Conservation (phyloP, 2,113 vertebrate species). For the Trogon surrucura region DNA sequence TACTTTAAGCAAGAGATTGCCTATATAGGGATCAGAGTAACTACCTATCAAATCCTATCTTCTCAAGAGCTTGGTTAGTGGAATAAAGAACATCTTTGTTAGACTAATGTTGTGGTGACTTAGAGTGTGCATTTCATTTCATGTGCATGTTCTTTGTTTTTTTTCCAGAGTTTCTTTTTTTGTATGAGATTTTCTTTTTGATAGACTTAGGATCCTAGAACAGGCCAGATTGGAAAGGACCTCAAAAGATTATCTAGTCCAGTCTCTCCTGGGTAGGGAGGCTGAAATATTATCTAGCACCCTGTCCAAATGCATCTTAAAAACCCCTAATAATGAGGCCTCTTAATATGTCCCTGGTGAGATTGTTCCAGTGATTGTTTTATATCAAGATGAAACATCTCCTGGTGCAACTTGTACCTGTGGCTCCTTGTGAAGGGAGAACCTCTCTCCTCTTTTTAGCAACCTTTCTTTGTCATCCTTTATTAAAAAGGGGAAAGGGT, state of each 20-base stretch:
- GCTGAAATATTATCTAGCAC: neutral
- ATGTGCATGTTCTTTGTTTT: neutral
- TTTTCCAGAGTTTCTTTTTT: neutral
- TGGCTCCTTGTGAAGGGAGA: neutral
- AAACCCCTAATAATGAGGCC: neutral
- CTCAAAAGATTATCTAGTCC: neutral
- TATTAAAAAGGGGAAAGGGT: neutral
- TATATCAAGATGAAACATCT: neutral
- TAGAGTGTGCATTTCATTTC: neutral
- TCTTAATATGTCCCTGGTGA: accelerated
- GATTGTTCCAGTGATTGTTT: neutral
- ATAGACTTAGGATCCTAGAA: neutral
- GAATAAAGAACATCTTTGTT: neutral
- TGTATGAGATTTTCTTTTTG: neutral
- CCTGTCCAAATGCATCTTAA: neutral
- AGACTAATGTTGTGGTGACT: neutral
- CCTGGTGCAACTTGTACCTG: neutral
- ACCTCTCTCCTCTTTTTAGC: neutral
- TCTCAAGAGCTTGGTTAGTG: neutral
- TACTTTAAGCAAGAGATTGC: neutral
- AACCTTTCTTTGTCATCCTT: neutral
- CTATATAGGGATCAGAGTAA: neutral
- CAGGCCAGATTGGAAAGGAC: neutral
- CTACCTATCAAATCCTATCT: neutral
- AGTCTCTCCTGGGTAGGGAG: neutral